Evolutionary conservation across 2,888 invertebrate genomes (phyloP), one percentile per base, ranked within the genome.

Genomic region (Galeruca laticollis): DNA sequence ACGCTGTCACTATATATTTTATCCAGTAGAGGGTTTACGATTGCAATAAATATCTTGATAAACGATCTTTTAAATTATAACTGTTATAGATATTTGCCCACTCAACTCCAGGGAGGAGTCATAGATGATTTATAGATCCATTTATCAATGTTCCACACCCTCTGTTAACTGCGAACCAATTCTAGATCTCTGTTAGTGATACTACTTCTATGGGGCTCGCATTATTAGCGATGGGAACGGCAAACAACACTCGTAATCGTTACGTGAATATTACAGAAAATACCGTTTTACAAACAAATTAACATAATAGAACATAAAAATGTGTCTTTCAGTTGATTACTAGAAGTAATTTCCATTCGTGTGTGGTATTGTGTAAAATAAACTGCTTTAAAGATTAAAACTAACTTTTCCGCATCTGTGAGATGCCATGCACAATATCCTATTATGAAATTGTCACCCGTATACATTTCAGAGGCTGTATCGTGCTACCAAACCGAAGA

Each of bases 81-180:
- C 85, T 83, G 83, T 85, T 85, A 85, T 86, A 85, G 85, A 85
- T 85, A 85, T 85, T 85, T 85, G 85, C 85, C 85, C 86, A 86
- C 85, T 86, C 85, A 84, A 85, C 84, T 85, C 83, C 83, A 82
- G 83, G 84, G 85, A 84, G 84, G 85, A 84, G 85, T 81, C 82
- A 82, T 76, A 78, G 77, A 81, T 85, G 85, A 86, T 86, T 86
- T 86, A 86, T 85, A 82, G 80, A 78, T 78, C 84, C 86, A 86
- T 86, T 86, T 86, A 86, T 86, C 86, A 86, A 84, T 81, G 84
- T 82, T 85, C 85, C 86, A 86, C 86, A 85, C 86, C 86, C 86
- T 86, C 85, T 84, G 85, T 83, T 85, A 84, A 85, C 85, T 85
- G 85, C 85, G 85, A 87, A 86, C 87, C 87, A 87, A 87, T 87